These are phyloP conservation scores for Drosophila murphyi DNA, from an alignment of 1,140 invertebrate species.

Conservation along the genomic window DNA sequence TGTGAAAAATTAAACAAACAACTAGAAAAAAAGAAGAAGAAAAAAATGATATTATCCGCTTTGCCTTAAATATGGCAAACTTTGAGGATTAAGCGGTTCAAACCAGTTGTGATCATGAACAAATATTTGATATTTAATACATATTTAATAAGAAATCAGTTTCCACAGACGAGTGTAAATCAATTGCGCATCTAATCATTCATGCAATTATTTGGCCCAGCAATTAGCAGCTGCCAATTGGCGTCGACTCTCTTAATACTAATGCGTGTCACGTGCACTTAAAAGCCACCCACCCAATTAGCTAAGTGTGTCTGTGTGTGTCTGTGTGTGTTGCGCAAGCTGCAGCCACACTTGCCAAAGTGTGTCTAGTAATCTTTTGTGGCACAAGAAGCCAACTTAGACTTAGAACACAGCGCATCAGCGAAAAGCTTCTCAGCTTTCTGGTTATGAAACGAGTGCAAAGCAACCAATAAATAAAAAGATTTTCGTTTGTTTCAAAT, in stretches of 20 bases:
- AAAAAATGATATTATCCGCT: too few relatives aligned
- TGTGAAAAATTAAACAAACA: constrained; percentile 34
- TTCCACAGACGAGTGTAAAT: too few relatives aligned
- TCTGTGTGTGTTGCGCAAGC: constrained; percentile 13
- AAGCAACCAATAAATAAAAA: too few relatives aligned
- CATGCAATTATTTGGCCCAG: constrained; percentile 7
- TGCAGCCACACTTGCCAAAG: constrained; percentile 29
- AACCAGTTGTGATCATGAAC: too few relatives aligned
- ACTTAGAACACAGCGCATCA: too few relatives aligned
- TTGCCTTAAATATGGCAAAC: constrained; percentile 5
- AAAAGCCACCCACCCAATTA: neutral
- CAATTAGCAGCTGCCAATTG: constrained; percentile 30
- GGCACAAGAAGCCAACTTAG: neutral
- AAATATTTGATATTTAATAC: too few relatives aligned
- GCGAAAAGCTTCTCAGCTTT: too few relatives aligned
- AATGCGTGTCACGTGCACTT: constrained; percentile 29
- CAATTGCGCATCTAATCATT: too few relatives aligned
- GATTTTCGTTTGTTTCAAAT: too few relatives aligned
- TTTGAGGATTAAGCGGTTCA: neutral
- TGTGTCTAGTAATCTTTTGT: constrained; percentile 30
- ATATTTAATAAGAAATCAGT: too few relatives aligned
- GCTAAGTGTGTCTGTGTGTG: too few relatives aligned
- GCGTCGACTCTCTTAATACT: constrained; percentile 4
- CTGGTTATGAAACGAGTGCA: too few relatives aligned
- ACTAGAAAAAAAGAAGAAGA: neutral